Evolutionary conservation across 2,797 vertebrate genomes (phyloP).

Genomic region (Glyptemys insculpta): DNA sequence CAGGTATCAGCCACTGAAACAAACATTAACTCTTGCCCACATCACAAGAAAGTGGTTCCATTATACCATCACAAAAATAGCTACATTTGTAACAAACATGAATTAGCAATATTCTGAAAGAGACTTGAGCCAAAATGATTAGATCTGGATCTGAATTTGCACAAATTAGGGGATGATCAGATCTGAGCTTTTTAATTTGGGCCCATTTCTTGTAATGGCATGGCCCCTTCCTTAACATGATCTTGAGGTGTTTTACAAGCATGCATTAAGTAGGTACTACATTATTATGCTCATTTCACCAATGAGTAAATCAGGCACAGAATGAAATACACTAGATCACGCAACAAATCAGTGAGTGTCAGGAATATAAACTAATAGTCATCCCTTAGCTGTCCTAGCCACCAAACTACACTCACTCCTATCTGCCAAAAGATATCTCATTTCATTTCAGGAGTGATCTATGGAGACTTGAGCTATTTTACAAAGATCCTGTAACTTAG

Average conservation of each 20-base stretch:
- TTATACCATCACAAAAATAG: neutral
- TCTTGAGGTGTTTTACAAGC: neutral
- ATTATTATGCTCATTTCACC: neutral
- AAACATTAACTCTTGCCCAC: neutral
- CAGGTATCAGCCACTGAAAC: neutral
- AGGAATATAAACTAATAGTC: slow-evolving; percentile 25
- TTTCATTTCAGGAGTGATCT: neutral
- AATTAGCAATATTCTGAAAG: neutral
- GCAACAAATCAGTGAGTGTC: neutral
- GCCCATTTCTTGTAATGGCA: neutral
- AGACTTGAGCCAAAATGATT: neutral
- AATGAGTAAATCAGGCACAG: neutral
- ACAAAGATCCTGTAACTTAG: neutral
- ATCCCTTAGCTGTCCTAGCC: neutral
- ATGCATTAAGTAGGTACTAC: neutral
- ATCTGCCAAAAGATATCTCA: neutral
- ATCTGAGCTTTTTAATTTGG: neutral
- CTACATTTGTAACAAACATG: neutral
- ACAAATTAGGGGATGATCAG: neutral
- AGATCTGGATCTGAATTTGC: neutral
- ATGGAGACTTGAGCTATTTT: neutral
- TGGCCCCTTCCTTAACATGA: neutral
- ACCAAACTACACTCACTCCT: neutral
- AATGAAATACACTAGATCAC: neutral
- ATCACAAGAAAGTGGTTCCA: neutral